phyloP scores from a whole-genome alignment of 2,888 invertebrate genomes.

The Nomada hirtipes region DNA sequence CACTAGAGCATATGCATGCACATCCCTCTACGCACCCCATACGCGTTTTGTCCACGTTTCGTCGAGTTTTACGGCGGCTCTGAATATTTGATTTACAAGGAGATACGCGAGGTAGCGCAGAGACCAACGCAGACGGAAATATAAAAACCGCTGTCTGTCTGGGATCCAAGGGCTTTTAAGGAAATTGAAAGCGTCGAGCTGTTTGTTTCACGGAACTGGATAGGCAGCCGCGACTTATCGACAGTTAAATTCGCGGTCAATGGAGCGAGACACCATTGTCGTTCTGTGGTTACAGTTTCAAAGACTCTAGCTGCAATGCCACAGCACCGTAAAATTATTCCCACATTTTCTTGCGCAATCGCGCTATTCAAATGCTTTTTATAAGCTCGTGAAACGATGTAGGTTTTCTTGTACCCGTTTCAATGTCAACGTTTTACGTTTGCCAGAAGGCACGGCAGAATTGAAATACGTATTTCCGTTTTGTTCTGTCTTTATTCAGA shows the following conservation, averaged over 20 bases:
- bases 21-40: conserved; percentile 6
- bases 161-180: conserved; percentile 60
- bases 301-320: conserved; percentile 39
- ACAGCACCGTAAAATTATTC: conserved; percentile 9
- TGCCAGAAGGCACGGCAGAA: too few species aligned
- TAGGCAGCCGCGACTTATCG: conserved; percentile 43
- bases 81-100: conserved; percentile 59
- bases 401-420: neutral
- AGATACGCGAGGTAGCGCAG: conserved; percentile 31
- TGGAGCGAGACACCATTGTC: conserved; percentile 66
- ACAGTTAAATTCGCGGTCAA: conserved; percentile 66
- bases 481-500: neutral
- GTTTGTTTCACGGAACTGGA: conserved; percentile 39
- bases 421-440: conserved; percentile 17
- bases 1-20: conserved; percentile 22
- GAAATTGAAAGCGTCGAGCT: conserved; percentile 62
- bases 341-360: neutral
- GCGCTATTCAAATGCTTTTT: conserved; percentile 1
- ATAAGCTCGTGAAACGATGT: neutral
- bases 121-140: conserved; percentile 18
- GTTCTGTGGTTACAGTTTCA: conserved; percentile 45
- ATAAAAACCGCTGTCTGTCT: conserved; percentile 28
- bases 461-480: neutral
- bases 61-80: conserved; percentile 37
- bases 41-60: conserved; percentile 22